A percentile compares a stretch with the other conserved stretches of the same genome.
phyloP scores from a whole-genome alignment of 30 jellyfish, hydroid and myxozoan species.

The Cassiopea andromeda region DNA sequence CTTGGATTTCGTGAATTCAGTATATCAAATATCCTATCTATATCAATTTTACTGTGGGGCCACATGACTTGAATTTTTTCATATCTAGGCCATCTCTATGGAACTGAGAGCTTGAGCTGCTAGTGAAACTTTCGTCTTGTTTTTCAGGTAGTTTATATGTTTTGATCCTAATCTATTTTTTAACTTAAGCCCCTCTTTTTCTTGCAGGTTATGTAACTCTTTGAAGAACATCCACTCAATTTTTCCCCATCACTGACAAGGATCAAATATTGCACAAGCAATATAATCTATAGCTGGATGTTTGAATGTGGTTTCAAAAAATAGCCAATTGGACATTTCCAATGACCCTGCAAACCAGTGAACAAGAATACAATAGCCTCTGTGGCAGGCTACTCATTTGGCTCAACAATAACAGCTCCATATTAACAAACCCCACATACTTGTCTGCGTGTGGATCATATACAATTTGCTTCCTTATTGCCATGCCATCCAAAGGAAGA shows the following conservation, averaged over 20 bases:
- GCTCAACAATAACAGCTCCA: slow-evolving; percentile 44
- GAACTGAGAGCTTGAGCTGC: slow-evolving; percentile 48
- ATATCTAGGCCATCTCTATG: not conserved
- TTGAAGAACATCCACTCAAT: slow-evolving; percentile 20
- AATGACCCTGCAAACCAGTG: slow-evolving; percentile 34
- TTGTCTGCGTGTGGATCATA: slow-evolving; percentile 10
- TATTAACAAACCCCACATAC: slow-evolving; percentile 41
- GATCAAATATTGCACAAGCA: slow-evolving; percentile 34
- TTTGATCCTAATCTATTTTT: slow-evolving; percentile 9
- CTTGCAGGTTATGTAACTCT: slow-evolving; percentile 29
- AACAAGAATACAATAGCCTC: slow-evolving; percentile 43
- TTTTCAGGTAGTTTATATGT: slow-evolving; percentile 34
- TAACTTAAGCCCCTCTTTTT: slow-evolving; percentile 12
- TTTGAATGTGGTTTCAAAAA: slow-evolving; percentile 1
- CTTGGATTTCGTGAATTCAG: slow-evolving; percentile 75
- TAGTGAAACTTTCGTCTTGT: slow-evolving; percentile 37
- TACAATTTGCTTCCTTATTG: slow-evolving; percentile 9
- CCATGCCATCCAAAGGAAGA: slow-evolving; percentile 21
- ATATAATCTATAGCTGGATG: not conserved
- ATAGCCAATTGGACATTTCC: slow-evolving; percentile 59
- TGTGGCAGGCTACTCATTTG: slow-evolving; percentile 29
- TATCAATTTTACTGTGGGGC: slow-evolving; percentile 26
- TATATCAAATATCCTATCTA: slow-evolving; percentile 54
- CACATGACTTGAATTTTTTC: slow-evolving; percentile 20
- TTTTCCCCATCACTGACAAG: slow-evolving; percentile 10